Conservation (phyloP, 2,113 vertebrate genomes). For the Bostrychus sinensis region DNA sequence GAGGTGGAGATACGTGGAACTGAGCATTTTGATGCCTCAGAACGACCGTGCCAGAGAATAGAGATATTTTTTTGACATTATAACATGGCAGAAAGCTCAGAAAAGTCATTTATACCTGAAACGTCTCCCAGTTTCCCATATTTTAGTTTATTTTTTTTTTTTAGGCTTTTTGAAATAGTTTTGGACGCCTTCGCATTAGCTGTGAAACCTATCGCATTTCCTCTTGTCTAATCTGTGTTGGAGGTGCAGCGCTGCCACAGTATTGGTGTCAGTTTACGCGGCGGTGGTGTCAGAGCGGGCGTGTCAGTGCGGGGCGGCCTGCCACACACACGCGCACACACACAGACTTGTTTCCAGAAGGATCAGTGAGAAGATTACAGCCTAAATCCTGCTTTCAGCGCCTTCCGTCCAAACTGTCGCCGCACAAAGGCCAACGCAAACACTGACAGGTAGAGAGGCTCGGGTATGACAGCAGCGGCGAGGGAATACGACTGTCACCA, state of each 20-base stretch:
- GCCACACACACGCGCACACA: conserved; percentile 67
- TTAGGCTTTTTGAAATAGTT: too few species aligned
- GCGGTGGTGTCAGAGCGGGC: conserved; percentile 66
- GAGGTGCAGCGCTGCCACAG: conserved; percentile 48
- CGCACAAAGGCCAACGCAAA: conserved; percentile 56
- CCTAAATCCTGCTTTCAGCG: conserved; percentile 67
- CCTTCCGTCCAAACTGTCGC: conserved; percentile 62
- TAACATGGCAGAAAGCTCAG: too few species aligned
- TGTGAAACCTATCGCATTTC: background rate
- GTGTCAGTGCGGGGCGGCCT: conserved; percentile 51
- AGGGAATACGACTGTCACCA: too few species aligned
- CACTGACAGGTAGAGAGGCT: conserved; percentile 46
- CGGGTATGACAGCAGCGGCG: conserved; percentile 10
- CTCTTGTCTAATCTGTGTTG: conserved; percentile 25
- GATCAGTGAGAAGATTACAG: conserved; percentile 68
- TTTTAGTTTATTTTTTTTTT: too few species aligned
- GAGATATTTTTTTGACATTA: too few species aligned
- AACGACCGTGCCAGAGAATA: too few species aligned
- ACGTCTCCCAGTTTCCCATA: too few species aligned
- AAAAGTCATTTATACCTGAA: too few species aligned
- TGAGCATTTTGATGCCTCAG: too few species aligned
- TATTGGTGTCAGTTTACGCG: conserved; percentile 64
- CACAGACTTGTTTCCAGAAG: conserved; percentile 58
- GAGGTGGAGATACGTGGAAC: too few species aligned
- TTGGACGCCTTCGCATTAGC: too few species aligned